Base-by-base conservation (phyloP, 2,113 vertebrate species). In the Alouatta palliata region DNA sequence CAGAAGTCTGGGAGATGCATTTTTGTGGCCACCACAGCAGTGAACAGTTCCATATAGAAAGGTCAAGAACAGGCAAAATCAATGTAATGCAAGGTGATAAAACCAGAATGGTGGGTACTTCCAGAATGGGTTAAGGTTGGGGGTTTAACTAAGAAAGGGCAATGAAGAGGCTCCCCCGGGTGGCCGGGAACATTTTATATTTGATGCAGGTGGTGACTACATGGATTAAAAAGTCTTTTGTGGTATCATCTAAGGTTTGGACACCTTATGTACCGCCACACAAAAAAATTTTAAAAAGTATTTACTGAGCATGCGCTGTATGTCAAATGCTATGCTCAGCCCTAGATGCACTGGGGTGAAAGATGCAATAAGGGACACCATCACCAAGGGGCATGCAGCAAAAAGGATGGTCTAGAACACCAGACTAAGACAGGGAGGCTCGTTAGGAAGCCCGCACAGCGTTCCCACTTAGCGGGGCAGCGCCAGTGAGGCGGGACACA, bases 351-450 rank as follows among this genome's bases (percentile, higher is more conserved):
- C 16, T 61, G 40, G 2, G 9, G n/a, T 3, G 2, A 75, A n/a
- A 70, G n/a, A 35, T 54, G 32, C 58, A 70, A 43, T 40, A 17
- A 17, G 35, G 20, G 43, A 21, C 27, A 5, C 52, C 37, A 27
- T 19, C 84, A 47, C 23, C 2, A 0, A 35, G 68, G 47, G 30
- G 21, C n/a, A 3, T 0, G 13, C 12, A 56, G 68, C 2, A 5
- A 58, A 68, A 45, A 81, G 21, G n/a, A 23, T 2, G 11, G 16
- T 21, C 64, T 80, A 35, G 32, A 80, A 23, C 10, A 82, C 32
- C 32, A 81, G 35, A 21, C 1, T 0, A 0, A 35, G 37, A 16
- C 21, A 23, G 13, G 10, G n/a, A 23, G 19, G 16, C 23, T 23
- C 2, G 3, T 21, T 45, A 66, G n/a, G 49, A 84, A 77, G 79